Conservation (phyloP, 2,888 invertebrate genomes). For the Tolmerus cingulatus region DNA sequence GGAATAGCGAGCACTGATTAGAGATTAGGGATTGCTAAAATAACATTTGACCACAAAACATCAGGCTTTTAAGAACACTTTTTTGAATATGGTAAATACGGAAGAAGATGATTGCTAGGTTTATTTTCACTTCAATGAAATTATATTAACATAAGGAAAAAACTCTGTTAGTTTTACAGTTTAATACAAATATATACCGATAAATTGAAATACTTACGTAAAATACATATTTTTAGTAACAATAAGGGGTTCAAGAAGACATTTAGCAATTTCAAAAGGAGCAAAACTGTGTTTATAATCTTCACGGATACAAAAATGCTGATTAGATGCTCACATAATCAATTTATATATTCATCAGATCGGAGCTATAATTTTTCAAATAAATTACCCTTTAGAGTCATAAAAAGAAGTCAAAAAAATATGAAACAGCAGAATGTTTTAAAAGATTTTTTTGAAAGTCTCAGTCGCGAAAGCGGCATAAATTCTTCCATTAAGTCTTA, state of each 20-base stretch:
- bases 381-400: slow-evolving; percentile 16
- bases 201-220: background rate
- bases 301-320: background rate
- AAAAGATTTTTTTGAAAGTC: background rate
- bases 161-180: too few species aligned
- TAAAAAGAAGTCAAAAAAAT: background rate
- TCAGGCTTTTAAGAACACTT: too few species aligned
- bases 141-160: too few species aligned
- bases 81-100: background rate
- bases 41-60: too few species aligned
- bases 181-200: background rate
- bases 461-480: background rate
- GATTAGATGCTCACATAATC: background rate
- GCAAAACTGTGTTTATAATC: background rate
- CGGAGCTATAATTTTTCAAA: slow-evolving; percentile 12
- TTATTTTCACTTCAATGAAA: background rate
- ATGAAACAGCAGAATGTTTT: background rate
- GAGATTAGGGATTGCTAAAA: too few species aligned
- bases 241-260: background rate
- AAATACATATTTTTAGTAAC: background rate
- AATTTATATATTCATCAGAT: slow-evolving; percentile 17
- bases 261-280: background rate
- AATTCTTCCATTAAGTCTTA: slow-evolving; percentile 10
- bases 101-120: background rate
- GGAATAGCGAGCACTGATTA: too few species aligned